Conservation (phyloP, 2,113 vertebrate species). For the Colius striatus region DNA sequence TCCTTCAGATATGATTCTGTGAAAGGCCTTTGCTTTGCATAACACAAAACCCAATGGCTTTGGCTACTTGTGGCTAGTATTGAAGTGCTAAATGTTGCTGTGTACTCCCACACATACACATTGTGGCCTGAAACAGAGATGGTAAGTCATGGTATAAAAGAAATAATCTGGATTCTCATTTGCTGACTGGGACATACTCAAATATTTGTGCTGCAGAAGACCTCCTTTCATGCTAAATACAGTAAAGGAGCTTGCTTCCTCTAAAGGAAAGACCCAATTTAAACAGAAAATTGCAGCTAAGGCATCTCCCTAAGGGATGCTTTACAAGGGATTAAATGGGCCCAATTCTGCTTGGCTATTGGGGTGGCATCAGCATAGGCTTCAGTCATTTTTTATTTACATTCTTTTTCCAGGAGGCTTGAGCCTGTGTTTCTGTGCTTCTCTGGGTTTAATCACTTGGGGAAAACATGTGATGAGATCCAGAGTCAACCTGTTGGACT, state of each 20-base stretch:
- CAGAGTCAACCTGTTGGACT: background rate
- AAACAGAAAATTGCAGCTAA: background rate
- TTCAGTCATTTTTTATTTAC: background rate
- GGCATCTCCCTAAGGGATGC: background rate
- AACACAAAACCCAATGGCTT: background rate
- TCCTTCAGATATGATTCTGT: background rate
- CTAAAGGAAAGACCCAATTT: background rate
- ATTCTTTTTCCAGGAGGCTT: background rate
- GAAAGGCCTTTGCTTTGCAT: background rate
- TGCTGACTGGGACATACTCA: background rate
- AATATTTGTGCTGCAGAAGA: slow-evolving; percentile 14
- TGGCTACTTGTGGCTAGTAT: background rate
- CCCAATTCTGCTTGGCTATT: background rate
- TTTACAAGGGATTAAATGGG: background rate
- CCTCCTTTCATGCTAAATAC: background rate
- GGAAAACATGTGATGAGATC: background rate
- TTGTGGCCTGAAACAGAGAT: slow-evolving; percentile 1
- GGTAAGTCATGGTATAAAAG: slow-evolving; percentile 1
- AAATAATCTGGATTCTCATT: slow-evolving; percentile 22
- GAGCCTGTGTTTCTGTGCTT: background rate
- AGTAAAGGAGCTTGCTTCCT: background rate
- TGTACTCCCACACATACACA: background rate
- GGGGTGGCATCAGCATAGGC: background rate
- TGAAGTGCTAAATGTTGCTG: background rate
- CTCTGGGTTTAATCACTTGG: background rate